Conservation (phyloP, 2,113 vertebrate genomes). For the Scomber colias region DNA sequence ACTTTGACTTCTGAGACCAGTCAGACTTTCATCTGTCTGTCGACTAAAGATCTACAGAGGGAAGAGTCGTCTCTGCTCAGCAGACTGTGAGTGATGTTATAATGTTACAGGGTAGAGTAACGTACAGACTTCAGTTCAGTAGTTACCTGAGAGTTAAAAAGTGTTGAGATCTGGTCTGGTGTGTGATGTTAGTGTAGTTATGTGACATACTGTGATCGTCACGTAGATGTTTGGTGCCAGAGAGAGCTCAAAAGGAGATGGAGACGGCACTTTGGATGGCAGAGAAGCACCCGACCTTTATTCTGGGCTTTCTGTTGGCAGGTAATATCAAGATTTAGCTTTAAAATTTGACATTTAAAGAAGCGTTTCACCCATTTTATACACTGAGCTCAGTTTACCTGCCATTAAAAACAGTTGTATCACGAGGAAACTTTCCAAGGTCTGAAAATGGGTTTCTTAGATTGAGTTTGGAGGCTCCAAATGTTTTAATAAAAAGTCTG, state of each 20-base stretch:
- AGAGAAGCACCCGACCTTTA: constrained; percentile 78
- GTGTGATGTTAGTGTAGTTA: neutral
- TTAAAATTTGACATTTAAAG: neutral
- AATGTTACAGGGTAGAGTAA: neutral
- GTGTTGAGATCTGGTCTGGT: too few species aligned
- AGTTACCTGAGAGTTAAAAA: too few species aligned
- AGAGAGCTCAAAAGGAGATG: constrained; percentile 60
- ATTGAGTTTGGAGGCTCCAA: too few species aligned
- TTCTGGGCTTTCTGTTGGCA: constrained; percentile 74
- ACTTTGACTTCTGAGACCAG: constrained; percentile 53
- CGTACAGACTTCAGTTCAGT: too few species aligned
- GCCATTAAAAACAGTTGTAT: neutral
- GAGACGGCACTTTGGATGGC: constrained; percentile 74
- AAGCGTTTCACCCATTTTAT: neutral
- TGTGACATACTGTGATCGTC: neutral
- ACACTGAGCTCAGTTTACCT: neutral
- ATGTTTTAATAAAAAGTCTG: too few species aligned
- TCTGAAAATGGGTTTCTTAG: too few species aligned
- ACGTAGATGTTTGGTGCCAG: constrained; percentile 72
- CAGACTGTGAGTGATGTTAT: constrained; percentile 61
- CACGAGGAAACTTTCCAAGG: too few species aligned
- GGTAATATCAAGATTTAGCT: constrained; percentile 60
- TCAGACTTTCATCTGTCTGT: constrained; percentile 20
- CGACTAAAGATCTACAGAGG: constrained; percentile 48
- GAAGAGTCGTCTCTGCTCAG: constrained; percentile 57